A percentile compares a stretch with the other conserved stretches of the same genome.
phyloP scores from a whole-genome alignment of 2,113 vertebrate genomes.

The Paralichthys olivaceus region DNA sequence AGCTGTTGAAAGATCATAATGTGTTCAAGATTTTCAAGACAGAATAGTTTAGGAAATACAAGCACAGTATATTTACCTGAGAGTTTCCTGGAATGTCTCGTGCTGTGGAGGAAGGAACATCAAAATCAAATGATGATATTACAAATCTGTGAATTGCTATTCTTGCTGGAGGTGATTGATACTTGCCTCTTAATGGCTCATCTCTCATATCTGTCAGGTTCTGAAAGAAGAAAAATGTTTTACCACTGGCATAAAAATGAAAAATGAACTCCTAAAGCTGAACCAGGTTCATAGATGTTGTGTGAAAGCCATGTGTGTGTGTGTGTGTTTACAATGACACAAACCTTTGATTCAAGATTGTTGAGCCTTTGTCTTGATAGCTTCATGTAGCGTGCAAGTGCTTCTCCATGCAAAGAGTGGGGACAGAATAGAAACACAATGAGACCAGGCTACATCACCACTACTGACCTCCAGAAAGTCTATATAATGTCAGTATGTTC shows the following conservation, averaged over 20 bases:
- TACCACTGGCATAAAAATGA: background rate
- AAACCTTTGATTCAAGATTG: conserved; percentile 55
- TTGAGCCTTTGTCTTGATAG: conserved; percentile 8
- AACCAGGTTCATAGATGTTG: background rate
- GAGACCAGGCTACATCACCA: background rate
- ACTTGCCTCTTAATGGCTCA: conserved; percentile 47
- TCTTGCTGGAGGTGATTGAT: background rate
- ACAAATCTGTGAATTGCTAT: background rate
- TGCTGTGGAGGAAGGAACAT: conserved; percentile 32
- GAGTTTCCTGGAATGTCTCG: conserved; percentile 21
- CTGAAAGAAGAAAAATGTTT: conserved; percentile 40
- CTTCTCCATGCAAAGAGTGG: conserved; percentile 33
- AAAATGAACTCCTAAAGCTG: too few species aligned
- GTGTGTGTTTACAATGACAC: background rate
- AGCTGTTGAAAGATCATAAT: conserved; percentile 39
- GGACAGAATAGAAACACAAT: conserved; percentile 8
- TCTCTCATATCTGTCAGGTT: conserved; percentile 30
- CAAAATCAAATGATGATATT: background rate
- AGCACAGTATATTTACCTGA: conserved; percentile 39
- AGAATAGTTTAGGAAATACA: background rate
- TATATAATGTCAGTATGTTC: too few species aligned
- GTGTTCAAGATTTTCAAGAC: background rate
- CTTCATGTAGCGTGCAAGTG: conserved; percentile 22
- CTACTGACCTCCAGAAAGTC: background rate
- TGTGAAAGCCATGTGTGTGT: background rate